Evolutionary conservation across 2,888 invertebrate species (phyloP).

Genomic region (Acleris laterana): DNA sequence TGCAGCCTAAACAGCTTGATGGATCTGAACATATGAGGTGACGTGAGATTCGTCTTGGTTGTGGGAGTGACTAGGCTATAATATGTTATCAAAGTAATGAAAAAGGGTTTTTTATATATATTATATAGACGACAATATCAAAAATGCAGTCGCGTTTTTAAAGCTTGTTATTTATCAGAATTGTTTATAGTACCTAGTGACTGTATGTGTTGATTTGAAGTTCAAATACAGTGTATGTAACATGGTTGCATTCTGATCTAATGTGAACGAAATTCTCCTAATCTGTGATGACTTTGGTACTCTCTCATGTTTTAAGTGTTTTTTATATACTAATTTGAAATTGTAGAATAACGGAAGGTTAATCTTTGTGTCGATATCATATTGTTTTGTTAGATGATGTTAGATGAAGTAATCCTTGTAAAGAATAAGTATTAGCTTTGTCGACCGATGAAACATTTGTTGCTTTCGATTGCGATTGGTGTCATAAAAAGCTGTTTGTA

Average conservation of each 20-base stretch:
- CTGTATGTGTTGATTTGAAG: conserved; percentile 12
- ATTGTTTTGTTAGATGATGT: conserved; percentile 57
- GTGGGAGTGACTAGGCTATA: too few species aligned
- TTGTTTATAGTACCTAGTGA: conserved; percentile 1
- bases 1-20: too few species aligned
- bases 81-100: too few species aligned
- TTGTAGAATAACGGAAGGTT: conserved; percentile 58
- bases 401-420: conserved; percentile 41
- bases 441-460: conserved; percentile 48
- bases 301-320: conserved; percentile 80
- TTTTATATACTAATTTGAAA: conserved; percentile 67
- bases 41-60: too few species aligned
- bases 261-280: conserved; percentile 76
- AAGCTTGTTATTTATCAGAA: too few species aligned
- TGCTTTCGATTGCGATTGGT: conserved; percentile 47
- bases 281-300: conserved; percentile 84
- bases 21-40: too few species aligned
- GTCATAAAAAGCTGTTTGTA: conserved; percentile 42
- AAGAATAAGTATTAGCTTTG: conserved; percentile 50
- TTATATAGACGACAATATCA: too few species aligned
- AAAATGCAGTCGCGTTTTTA: too few species aligned
- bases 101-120: too few species aligned
- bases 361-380: conserved; percentile 45
- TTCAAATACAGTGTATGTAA: conserved; percentile 1
- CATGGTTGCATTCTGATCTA: conserved; percentile 68